A percentile compares a stretch with the other conserved stretches of the same genome.
Evolutionary conservation across 2,797 vertebrate genomes (phyloP).

Genomic region (Phyllotis vaccarum): DNA sequence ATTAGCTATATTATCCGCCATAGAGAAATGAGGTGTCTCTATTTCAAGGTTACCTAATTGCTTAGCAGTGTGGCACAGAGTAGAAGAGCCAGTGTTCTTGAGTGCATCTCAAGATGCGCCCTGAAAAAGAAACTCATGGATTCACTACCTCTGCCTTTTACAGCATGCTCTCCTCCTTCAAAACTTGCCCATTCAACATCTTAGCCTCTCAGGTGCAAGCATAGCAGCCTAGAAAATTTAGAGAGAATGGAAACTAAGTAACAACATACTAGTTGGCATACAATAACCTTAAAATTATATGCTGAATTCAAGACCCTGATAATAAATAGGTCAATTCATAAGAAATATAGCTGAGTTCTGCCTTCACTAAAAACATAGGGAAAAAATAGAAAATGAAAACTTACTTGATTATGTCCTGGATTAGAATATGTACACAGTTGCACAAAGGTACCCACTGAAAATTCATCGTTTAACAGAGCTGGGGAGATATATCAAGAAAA

Average conservation of each 20-base stretch:
- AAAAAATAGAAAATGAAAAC: background rate
- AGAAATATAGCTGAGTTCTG: background rate
- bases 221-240: slow-evolving; percentile 1
- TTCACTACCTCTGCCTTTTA: slow-evolving; percentile 25
- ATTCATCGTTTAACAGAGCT: background rate
- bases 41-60: background rate
- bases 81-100: background rate
- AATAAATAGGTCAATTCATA: background rate
- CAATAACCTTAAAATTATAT: background rate
- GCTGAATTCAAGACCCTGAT: slow-evolving; percentile 11
- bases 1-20: background rate
- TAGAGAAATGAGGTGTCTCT: background rate
- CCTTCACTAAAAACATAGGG: background rate
- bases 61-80: background rate
- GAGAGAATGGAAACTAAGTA: slow-evolving; percentile 30
- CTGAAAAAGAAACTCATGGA: background rate
- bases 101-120: background rate
- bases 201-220: slow-evolving; percentile 16
- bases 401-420: slow-evolving; percentile 24
- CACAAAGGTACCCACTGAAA: slow-evolving; percentile 36
- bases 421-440: background rate
- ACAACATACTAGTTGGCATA: background rate
- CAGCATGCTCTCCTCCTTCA: slow-evolving; percentile 7
- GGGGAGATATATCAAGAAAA: background rate
- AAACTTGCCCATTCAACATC: slow-evolving; percentile 1